Evolutionary conservation across 2,113 vertebrate genomes (phyloP).

Genomic region (Progne subis): DNA sequence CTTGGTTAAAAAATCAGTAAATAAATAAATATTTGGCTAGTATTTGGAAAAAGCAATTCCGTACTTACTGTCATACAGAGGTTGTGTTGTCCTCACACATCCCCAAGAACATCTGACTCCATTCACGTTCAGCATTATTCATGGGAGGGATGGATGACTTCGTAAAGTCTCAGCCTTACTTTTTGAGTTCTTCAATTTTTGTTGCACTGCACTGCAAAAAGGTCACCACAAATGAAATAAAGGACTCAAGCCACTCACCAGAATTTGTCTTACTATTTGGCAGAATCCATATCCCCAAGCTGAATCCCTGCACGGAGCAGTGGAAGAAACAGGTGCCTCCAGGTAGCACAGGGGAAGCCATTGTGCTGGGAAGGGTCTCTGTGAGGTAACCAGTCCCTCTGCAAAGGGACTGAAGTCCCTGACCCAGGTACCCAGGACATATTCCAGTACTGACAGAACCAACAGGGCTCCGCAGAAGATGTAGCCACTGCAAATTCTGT

Average conservation of each 20-base stretch:
- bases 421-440: rapidly evolving
- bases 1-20: background rate
- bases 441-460: background rate
- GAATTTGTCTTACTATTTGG: background rate
- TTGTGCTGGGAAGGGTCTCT: background rate
- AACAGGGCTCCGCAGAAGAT: rapidly evolving
- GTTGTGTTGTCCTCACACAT: background rate
- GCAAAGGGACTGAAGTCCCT: background rate
- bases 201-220: background rate
- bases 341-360: rapidly evolving
- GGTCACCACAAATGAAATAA: background rate
- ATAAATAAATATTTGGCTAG: background rate
- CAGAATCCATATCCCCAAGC: background rate
- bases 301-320: rapidly evolving
- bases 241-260: background rate
- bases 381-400: background rate
- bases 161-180: background rate
- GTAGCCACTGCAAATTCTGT: background rate
- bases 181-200: background rate
- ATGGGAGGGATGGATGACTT: background rate
- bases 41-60: background rate
- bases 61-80: rapidly evolving
- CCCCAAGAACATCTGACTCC: background rate
- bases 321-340: rapidly evolving
- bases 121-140: background rate